Evolutionary conservation across 2,888 invertebrate genomes (phyloP).

Genomic region (Cheilosia soror): DNA sequence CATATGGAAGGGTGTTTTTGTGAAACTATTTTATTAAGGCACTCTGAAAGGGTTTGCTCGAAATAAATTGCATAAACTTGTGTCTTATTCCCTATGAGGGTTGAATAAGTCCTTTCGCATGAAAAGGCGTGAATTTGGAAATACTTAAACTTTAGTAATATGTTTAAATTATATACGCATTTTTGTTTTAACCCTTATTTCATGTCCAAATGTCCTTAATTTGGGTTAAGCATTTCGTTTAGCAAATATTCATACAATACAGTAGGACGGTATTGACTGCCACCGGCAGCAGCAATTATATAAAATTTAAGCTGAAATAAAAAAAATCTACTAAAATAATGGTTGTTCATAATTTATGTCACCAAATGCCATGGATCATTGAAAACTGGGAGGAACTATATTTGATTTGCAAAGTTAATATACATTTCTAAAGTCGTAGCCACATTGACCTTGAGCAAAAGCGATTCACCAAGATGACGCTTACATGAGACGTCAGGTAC

Average conservation of each 20-base stretch:
- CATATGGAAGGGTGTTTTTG: not conserved
- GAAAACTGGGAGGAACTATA: not conserved
- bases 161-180: not conserved
- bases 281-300: no score
- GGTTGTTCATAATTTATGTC: not conserved
- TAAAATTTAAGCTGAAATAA: not conserved
- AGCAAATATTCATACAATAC: no score
- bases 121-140: not conserved
- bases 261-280: no score
- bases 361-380: not conserved
- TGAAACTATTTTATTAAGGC: constrained; percentile 19
- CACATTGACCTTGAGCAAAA: constrained; percentile 2
- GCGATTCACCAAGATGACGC: constrained; percentile 36
- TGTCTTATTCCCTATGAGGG: constrained; percentile 1
- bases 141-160: not conserved
- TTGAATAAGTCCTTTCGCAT: not conserved
- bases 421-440: not conserved
- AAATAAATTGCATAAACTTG: not conserved
- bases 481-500: constrained; percentile 32
- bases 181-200: no score
- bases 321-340: not conserved
- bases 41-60: not conserved
- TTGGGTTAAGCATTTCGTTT: no score
- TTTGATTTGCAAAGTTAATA: constrained; percentile 7
- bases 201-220: no score